Evolutionary conservation across 2,888 invertebrate genomes (phyloP), one percentile per base, ranked within the genome.

Genomic region (Phengaris alcon): DNA sequence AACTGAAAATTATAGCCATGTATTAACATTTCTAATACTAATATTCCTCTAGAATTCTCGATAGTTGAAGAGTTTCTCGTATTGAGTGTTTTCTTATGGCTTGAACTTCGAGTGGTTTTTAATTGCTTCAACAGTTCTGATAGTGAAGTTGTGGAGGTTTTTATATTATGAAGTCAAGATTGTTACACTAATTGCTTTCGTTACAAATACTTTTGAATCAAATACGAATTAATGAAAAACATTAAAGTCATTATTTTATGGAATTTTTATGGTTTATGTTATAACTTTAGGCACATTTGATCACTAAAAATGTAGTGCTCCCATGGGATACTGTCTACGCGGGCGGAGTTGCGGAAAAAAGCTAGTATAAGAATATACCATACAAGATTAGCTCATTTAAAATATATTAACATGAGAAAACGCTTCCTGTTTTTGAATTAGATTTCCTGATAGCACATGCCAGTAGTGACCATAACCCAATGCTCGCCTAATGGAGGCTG

Each of bases 401-500:
- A 22, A 22, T 0, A 22, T 22, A 22, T 22, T 22, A 35, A 35
- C 1, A 35, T 4, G 35, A 35, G 2, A 35, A 35, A 0, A 35
- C 35, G 35, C 35, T 35, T 35, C 35, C 4, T 35, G 35, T 35
- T 35, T 35, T 35, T 35, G 4, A 35, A 35, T 35, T 35, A 35
- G 35, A 35, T 35, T 35, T 2, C 35, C 35, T 35, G 2, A 35
- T 35, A 35, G 52, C 9, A 52, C 52, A 52, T 52, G 7, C 15
- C 13, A 15, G 59, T 0, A 59, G 59, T 59, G n/a, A 59, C 59
- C 59, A 59, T 22, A 59, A 59, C 44, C 64, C 74, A 76, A 76
- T 77, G 57, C 35, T 57, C 73, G 51, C 74, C 75, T 78, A 77
- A 78, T 77, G 70, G 69, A 59, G 48, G 12, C 10, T 54, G 68